These are phyloP conservation scores for Carduelis carduelis DNA, from an alignment of 2,797 vertebrate genomes.

Conservation along the genomic window DNA sequence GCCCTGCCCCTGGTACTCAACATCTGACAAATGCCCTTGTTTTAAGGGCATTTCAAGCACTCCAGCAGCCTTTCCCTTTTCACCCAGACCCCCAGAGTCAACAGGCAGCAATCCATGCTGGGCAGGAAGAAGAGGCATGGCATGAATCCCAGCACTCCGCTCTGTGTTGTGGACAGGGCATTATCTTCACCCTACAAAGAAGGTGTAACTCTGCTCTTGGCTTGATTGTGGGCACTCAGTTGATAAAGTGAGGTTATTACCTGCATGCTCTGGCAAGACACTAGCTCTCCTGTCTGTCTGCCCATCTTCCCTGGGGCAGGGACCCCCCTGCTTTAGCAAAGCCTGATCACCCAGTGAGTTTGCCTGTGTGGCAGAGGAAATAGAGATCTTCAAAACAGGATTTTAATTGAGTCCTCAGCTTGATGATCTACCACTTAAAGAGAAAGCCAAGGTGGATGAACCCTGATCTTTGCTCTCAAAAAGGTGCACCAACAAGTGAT, in stretches of 20 bases:
- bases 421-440: constrained; percentile 34
- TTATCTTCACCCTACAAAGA: neutral
- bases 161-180: neutral
- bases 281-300: neutral
- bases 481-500: neutral
- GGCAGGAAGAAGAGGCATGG: neutral
- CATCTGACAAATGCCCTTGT: neutral
- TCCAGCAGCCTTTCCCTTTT: neutral
- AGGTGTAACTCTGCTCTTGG: neutral
- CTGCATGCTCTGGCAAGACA: neutral
- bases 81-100: neutral
- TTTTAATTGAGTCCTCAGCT: constrained; percentile 35
- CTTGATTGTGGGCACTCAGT: neutral
- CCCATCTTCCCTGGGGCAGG: neutral
- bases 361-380: neutral
- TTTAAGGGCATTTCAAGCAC: neutral
- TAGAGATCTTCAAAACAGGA: constrained; percentile 30
- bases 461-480: constrained; percentile 30
- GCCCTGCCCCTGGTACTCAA: neutral
- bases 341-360: neutral
- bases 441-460: constrained; percentile 38
- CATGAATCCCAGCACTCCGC: neutral
- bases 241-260: neutral
- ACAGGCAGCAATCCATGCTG: neutral
- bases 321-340: neutral